These are phyloP conservation scores for Cheilinus undulatus DNA, from an alignment of 2,113 vertebrate species.

Conservation along the genomic window DNA sequence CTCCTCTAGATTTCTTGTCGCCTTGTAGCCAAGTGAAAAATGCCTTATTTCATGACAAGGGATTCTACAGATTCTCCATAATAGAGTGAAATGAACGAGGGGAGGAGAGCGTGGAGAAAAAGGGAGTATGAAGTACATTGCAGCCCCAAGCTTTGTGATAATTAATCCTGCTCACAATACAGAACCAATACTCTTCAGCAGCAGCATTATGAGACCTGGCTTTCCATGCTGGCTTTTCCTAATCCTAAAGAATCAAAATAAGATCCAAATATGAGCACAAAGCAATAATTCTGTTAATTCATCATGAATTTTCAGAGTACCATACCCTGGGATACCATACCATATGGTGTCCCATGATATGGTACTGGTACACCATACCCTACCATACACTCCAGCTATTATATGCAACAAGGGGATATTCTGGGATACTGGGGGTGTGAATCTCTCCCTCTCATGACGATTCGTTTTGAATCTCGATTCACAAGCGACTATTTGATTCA, in stretches of 20 bases:
- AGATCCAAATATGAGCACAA: constrained; percentile 51
- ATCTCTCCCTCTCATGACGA: too few relatives aligned
- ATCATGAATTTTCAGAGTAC: constrained; percentile 26
- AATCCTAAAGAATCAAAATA: constrained; percentile 20
- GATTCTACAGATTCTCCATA: constrained; percentile 36
- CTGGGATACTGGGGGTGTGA: too few relatives aligned
- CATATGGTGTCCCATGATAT: too few relatives aligned
- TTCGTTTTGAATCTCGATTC: too few relatives aligned
- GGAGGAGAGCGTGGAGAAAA: constrained; percentile 18
- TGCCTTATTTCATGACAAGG: constrained; percentile 27
- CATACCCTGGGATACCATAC: too few relatives aligned
- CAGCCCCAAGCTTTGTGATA: constrained; percentile 38
- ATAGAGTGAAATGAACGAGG: constrained; percentile 35
- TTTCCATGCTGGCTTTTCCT: neutral
- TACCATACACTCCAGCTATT: too few relatives aligned
- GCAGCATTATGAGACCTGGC: neutral
- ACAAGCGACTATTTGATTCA: too few relatives aligned
- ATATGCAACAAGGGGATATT: too few relatives aligned
- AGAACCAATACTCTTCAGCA: constrained; percentile 30
- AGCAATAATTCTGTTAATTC: constrained; percentile 28
- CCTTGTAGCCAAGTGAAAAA: constrained; percentile 41
- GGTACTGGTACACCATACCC: too few relatives aligned
- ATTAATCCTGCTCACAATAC: constrained; percentile 62
- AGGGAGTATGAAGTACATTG: constrained; percentile 9
- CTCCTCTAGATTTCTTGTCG: neutral